Evolutionary conservation across 2,113 vertebrate species (phyloP).

Genomic region (Hemiscyllium ocellatum): DNA sequence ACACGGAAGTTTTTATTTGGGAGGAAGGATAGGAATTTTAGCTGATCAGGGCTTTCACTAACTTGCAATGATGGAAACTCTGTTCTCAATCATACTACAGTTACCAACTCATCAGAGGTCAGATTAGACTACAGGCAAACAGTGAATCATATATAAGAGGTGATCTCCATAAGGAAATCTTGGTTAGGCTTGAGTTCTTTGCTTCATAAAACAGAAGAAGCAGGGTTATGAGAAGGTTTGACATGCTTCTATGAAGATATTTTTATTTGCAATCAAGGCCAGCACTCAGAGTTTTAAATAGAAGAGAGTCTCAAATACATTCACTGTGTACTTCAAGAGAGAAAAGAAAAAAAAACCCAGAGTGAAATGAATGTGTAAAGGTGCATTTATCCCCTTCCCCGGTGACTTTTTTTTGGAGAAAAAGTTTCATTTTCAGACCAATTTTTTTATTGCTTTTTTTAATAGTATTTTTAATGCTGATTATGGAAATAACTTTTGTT

Average conservation of each 20-base stretch:
- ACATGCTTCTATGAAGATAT: neutral
- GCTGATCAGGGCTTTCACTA: neutral
- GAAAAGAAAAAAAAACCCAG: neutral
- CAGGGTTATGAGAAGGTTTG: neutral
- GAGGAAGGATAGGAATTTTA: neutral
- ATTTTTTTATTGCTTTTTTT: no score
- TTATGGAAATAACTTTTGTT: no score
- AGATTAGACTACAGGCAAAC: neutral
- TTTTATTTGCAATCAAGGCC: neutral
- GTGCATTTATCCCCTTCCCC: no score
- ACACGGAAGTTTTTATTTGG: neutral
- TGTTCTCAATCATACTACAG: neutral
- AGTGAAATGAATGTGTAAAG: neutral
- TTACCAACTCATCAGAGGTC: neutral
- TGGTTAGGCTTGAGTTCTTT: neutral
- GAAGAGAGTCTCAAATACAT: neutral
- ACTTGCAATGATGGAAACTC: neutral
- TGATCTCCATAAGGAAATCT: neutral
- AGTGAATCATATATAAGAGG: neutral
- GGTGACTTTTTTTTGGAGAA: no score
- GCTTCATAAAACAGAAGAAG: neutral
- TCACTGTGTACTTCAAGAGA: neutral
- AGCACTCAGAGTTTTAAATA: neutral
- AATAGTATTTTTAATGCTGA: no score
- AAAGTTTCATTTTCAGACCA: no score